Evolutionary conservation across 2,888 invertebrate species (phyloP), one percentile per base, ranked within the genome.

Genomic region (Sesia bembeciformis): DNA sequence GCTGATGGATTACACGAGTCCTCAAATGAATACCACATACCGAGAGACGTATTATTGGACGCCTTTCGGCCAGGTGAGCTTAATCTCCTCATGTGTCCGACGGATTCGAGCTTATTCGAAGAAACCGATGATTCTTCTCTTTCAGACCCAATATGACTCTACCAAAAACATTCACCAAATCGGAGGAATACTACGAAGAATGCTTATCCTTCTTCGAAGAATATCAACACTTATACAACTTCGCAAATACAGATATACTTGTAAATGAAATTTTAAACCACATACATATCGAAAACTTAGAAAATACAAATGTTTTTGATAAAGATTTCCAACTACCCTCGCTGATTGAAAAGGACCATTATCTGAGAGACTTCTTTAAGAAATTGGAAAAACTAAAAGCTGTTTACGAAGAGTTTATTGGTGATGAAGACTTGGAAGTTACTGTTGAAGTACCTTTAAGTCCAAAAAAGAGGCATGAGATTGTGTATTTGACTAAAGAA

Each of bases 391-490:
- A 59, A 49, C 57, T 86, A 0, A 63, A 61, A 51, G 66, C 70
- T 3, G 23, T 53, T 51, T 65, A 72, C 54, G 58, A 69, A 4
- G 63, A 66, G 40, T 65, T 78, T 52, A 52, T 52, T 50, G 57
- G 61, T 39, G 61, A 63, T 38, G 60, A 56, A 4, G 46, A 57
- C 51, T 52, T 62, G 43, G 62, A 68, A 39, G 58, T 66, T 40
- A 57, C 56, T 74, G 84, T 72, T 4, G 62, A 76, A 7, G 78
- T 65, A 0, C 81, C 85, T 7, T 69, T 94, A 53, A 91, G 90
- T 60, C 60, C 65, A 0, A 95, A 95, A 67, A 95, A 95, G 72
- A 87, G 88, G 57, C 94, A 95, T 61, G 95, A 95, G 84, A 93
- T 95, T 51, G 63, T 89, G 6, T 81, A 90, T 62, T 76, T 95